A percentile compares a stretch with the other conserved stretches of the same genome.
phyloP scores from a whole-genome alignment of 2,888 invertebrate genomes.

The Drosophila fulvimacula region DNA sequence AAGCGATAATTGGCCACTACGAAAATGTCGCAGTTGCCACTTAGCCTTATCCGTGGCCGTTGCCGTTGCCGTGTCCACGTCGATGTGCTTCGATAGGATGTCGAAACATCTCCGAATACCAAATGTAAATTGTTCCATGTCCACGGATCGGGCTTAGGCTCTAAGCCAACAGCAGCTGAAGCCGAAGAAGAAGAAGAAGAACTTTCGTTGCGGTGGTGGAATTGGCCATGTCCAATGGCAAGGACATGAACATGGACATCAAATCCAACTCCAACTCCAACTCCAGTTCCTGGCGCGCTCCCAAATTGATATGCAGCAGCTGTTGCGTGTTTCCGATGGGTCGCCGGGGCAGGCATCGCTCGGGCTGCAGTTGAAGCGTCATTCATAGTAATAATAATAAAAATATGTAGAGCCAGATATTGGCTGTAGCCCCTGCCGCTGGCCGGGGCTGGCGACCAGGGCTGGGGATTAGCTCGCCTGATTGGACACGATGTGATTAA shows the following conservation, averaged over 20 bases:
- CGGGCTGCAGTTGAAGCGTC: constrained; percentile 55
- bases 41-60: not conserved
- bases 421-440: not conserved
- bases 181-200: not conserved
- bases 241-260: not conserved
- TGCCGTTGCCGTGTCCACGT: not conserved
- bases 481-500: constrained; percentile 83
- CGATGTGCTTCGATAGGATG: constrained; percentile 26
- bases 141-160: constrained; percentile 69
- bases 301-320: constrained; percentile 78
- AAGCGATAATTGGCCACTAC: constrained; percentile 79
- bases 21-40: constrained; percentile 34
- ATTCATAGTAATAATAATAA: constrained; percentile 73
- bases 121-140: constrained; percentile 76
- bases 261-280: not conserved
- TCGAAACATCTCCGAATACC: constrained; percentile 45
- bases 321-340: constrained; percentile 59
- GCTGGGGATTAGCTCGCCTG: constrained; percentile 80
- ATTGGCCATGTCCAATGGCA: constrained; percentile 16
- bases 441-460: not conserved
- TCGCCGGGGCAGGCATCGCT: constrained; percentile 3
- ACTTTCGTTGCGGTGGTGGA: constrained; percentile 17
- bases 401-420: constrained; percentile 27
- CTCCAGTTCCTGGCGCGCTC: not conserved
- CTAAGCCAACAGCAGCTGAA: constrained; percentile 50